A percentile compares a stretch with the other conserved stretches of the same genome.
phyloP scores from a whole-genome alignment of 2,797 vertebrate species.

The Coregonus suidteri region DNA sequence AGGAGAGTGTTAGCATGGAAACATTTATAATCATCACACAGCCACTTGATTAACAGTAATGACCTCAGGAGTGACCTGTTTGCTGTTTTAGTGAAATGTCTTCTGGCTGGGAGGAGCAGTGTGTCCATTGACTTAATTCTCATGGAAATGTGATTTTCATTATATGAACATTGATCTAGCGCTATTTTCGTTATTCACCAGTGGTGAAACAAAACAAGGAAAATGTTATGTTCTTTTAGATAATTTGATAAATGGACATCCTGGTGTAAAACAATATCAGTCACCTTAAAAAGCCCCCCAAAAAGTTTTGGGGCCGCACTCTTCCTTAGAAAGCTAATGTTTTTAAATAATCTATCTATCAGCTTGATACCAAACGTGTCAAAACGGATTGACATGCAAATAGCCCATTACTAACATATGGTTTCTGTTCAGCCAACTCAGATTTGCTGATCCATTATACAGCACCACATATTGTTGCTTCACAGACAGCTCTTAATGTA shows the following conservation, averaged over 20 bases:
- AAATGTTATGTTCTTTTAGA: not conserved
- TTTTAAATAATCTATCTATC: constrained; percentile 19
- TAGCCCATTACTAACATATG: not conserved
- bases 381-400: not conserved
- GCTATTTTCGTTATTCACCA: not conserved
- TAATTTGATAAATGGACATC: constrained; percentile 7
- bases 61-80: constrained; percentile 46
- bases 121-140: not conserved
- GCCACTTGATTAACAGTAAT: constrained; percentile 46
- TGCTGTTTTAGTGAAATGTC: constrained; percentile 38
- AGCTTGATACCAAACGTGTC: not conserved
- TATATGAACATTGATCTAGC: constrained; percentile 3
- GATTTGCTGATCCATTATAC: not conserved
- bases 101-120: constrained; percentile 3
- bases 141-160: not conserved
- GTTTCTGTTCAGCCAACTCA: not conserved
- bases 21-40: constrained; percentile 30
- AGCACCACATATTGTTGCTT: not conserved
- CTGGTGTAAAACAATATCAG: constrained; percentile 4
- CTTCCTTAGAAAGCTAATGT: constrained; percentile 1
- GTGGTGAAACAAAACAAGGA: not conserved
- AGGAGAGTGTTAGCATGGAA: constrained; percentile 42
- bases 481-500: no score
- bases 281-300: not conserved
- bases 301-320: no score